Base-by-base conservation (phyloP, 1,140 invertebrate genomes). In the Helicorthomorpha holstii region DNA sequence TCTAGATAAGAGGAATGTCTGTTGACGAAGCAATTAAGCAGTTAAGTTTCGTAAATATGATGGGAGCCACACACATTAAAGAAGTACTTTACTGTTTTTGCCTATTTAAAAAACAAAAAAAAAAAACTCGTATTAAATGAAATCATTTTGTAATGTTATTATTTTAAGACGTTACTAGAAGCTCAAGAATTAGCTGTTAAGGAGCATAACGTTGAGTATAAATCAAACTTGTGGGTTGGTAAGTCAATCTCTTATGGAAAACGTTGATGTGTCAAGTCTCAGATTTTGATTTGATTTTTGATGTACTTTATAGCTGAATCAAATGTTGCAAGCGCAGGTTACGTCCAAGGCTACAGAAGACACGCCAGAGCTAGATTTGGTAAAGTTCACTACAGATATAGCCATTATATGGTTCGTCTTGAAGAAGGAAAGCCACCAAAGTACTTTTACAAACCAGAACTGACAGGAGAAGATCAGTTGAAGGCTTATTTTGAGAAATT, bases 171-270 rank as follows among this genome's bases (percentile, higher is more conserved):
- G 14, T 48, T 65, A 22, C 63, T 85, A 53, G 92, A 97, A 75
- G 92, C 92, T 2, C 85, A 88, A 64, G 75, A 85, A 60, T 66
- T 88, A 55, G 93, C 92, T 45, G 79, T 95, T 1, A 75, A 79
- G 58, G 65, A 85, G 25, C 91, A 96, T 62, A 85, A 94, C 76
- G 88, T 97, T 27, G 92, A 97, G 71, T 98, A 81, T 68, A 83
- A 79, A 64, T 92, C 83, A 62, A 96, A 96, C 72, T 72, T 98
- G 44, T 98, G 92, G 92, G 80, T 97, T 72, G 83, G 89, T 93
- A 69, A 78, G 81, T 80, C 41, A 19, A 0, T 27, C 3, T 24
- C 27, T 24, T 4, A 21, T 46, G 4, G 7, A 12, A 10, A 10
- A 49, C 4, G 27, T 49, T 29, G 7, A 12, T 49, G 38, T 19